Percentiles rank a stretch among this genome's conserved stretches.
phyloP scores from a whole-genome alignment of 1,140 invertebrate genomes.

The Drosophila leontia region DNA sequence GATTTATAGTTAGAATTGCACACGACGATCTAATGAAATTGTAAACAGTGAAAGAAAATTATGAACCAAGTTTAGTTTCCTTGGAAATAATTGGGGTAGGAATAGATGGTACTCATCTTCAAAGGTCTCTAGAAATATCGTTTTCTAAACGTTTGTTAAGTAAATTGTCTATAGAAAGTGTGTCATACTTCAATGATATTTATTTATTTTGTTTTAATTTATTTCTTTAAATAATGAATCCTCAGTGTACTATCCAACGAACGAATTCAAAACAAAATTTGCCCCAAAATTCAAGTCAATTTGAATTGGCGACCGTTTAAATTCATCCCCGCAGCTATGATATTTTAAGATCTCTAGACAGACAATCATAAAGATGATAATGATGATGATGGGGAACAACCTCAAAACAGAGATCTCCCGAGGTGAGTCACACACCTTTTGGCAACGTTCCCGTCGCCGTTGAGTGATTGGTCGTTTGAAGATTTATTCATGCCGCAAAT shows the following conservation, averaged over 20 bases:
- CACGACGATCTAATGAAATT: constrained; percentile 16
- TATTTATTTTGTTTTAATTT: neutral
- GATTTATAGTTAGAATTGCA: constrained; percentile 48
- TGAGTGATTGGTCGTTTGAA: constrained; percentile 73
- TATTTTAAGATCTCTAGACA: constrained; percentile 45
- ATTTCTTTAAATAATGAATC: too few species aligned
- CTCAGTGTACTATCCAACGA: neutral
- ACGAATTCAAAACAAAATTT: constrained; percentile 40
- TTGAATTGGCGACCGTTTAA: constrained; percentile 43
- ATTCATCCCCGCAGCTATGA: constrained; percentile 48
- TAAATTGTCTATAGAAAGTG: neutral
- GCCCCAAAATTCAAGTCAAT: constrained; percentile 56
- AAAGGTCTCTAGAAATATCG: neutral
- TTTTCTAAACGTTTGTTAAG: neutral
- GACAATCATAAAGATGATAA: constrained; percentile 17
- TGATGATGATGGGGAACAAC: constrained; percentile 8
- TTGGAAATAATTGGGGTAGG: neutral
- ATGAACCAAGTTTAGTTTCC: neutral
- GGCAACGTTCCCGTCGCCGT: constrained; percentile 42
- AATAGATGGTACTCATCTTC: neutral
- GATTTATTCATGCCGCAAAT: constrained; percentile 63
- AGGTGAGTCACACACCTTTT: constrained; percentile 62
- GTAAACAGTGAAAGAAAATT: constrained; percentile 8
- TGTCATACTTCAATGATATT: neutral
- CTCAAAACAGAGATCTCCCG: constrained; percentile 7